Evolutionary conservation across 2,888 invertebrate species (phyloP).

Genomic region (Tetrapedia diversipes): DNA sequence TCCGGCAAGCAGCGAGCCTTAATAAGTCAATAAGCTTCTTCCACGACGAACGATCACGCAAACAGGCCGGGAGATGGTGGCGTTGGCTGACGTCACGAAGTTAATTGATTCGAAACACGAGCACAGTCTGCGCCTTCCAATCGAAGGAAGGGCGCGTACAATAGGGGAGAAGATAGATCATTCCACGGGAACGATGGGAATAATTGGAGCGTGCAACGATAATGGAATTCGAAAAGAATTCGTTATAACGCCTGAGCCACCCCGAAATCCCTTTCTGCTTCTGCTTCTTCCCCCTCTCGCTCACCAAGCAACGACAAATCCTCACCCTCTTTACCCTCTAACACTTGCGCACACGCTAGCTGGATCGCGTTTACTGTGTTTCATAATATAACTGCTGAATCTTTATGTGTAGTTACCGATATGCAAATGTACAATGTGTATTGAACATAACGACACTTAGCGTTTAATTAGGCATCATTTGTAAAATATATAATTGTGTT

Average conservation of each 20-base stretch:
- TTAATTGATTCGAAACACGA: constrained; percentile 66
- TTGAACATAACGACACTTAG: too few species aligned
- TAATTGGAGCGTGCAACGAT: constrained; percentile 75
- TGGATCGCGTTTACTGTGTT: too few species aligned
- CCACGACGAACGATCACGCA: constrained; percentile 41
- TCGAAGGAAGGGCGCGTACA: constrained; percentile 50
- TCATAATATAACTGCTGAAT: too few species aligned
- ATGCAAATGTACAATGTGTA: too few species aligned
- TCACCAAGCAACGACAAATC: constrained; percentile 10
- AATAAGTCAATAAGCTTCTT: constrained; percentile 56
- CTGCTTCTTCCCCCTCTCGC: neutral
- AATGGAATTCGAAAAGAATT: constrained; percentile 76
- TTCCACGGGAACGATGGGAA: constrained; percentile 69
- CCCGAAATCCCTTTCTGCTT: constrained; percentile 41
- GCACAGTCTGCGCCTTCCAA: constrained; percentile 38
- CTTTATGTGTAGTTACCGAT: too few species aligned
- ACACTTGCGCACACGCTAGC: constrained; percentile 5
- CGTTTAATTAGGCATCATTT: too few species aligned
- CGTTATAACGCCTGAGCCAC: constrained; percentile 60
- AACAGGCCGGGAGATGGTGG: constrained; percentile 46
- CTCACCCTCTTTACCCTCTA: constrained; percentile 8
- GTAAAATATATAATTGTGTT: too few species aligned
- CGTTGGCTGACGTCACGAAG: constrained; percentile 49
- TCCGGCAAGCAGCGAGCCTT: constrained; percentile 42
- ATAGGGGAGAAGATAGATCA: constrained; percentile 73